Evolutionary conservation across 2,113 vertebrate species (phyloP).

Genomic region (Argyrosomus japonicus): DNA sequence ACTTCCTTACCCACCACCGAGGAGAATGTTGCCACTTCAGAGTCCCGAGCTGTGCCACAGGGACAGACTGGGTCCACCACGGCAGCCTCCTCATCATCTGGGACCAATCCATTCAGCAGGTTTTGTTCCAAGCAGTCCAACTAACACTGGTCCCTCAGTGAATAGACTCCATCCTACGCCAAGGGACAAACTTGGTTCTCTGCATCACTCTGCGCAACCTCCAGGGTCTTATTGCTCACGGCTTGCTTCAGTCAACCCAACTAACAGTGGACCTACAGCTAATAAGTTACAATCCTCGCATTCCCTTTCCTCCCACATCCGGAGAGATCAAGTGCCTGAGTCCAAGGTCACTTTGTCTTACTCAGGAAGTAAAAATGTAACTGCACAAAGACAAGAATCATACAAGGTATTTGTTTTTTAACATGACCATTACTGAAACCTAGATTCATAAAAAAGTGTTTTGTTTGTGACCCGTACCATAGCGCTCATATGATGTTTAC

Average conservation of each 20-base stretch:
- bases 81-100: not conserved
- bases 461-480: not conserved
- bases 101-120: slow-evolving; percentile 4
- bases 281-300: not conserved
- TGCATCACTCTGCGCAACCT: not conserved
- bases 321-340: slow-evolving; percentile 24
- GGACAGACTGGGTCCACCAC: not conserved
- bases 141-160: not conserved
- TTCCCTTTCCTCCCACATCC: not conserved
- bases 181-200: slow-evolving; percentile 2
- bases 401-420: slow-evolving; percentile 57
- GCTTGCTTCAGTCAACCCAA: not conserved
- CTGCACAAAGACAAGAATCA: slow-evolving; percentile 26
- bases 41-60: slow-evolving; percentile 29
- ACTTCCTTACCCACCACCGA: slow-evolving; percentile 34
- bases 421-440: not conserved
- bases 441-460: not conserved
- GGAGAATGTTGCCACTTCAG: slow-evolving; percentile 41
- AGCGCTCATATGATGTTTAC: slow-evolving; percentile 5
- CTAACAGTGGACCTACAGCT: not conserved
- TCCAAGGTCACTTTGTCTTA: not conserved
- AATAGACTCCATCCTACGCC: not conserved
- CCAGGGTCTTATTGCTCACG: not conserved
- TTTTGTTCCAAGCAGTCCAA: slow-evolving; percentile 20
- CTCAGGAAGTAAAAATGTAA: slow-evolving; percentile 39